Evolutionary conservation across 2,113 vertebrate species (phyloP).

Genomic region (Anthoscopus minutus): DNA sequence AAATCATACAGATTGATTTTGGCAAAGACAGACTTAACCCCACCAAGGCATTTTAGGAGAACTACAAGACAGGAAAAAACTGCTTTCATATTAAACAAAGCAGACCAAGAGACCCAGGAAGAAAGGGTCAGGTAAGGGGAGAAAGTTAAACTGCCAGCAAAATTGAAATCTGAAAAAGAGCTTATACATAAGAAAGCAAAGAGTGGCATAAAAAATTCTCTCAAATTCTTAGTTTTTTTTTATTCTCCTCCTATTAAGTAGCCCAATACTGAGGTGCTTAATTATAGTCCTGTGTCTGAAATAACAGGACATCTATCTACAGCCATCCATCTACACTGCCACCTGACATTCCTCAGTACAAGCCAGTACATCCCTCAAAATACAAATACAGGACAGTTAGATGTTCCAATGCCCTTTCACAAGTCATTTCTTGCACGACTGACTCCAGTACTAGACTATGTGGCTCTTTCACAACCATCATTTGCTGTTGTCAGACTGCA

Average conservation of each 20-base stretch:
- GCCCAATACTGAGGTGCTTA: not conserved
- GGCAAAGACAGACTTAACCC: constrained; percentile 15
- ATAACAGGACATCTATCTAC: not conserved
- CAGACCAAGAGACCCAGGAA: not conserved
- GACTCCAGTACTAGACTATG: not conserved
- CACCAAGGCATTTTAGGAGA: not conserved
- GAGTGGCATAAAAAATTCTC: not conserved
- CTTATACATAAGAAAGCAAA: not conserved
- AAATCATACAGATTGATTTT: constrained; percentile 11
- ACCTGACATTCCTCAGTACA: not conserved
- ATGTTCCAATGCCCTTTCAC: not conserved
- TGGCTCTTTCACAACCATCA: not conserved
- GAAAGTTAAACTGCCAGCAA: not conserved
- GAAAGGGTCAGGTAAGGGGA: not conserved
- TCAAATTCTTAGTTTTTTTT: not conserved
- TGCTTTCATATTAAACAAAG: not conserved
- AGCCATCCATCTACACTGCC: not conserved
- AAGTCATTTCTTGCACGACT: not conserved
- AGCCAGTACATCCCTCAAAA: not conserved
- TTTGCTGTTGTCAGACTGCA: not conserved
- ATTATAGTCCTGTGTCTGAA: not conserved
- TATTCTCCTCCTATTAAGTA: not conserved
- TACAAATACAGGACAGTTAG: not conserved
- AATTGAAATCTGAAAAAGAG: not conserved
- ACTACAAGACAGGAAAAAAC: not conserved